Conservation (phyloP, 2,888 invertebrate species). For the Gryllus longicercus region DNA sequence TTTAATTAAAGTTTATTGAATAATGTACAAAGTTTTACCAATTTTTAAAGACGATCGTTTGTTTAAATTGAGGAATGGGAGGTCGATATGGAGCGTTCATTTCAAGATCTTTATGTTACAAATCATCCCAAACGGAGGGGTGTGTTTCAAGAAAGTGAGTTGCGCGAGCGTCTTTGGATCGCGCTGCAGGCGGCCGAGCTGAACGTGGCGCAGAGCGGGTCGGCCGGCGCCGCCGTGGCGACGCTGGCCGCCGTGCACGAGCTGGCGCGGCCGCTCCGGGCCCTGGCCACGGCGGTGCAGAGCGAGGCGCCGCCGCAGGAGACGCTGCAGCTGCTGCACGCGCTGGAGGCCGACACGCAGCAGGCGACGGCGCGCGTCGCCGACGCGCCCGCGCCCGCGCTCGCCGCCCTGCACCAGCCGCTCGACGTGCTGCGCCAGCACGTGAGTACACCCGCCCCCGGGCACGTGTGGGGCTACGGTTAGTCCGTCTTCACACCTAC, state of each 20-base stretch:
- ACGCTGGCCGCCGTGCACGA: constrained; percentile 5
- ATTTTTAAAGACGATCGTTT: too few species aligned
- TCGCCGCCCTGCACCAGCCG: neutral
- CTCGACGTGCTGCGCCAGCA: neutral
- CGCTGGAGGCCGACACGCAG: neutral
- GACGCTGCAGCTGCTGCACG: neutral
- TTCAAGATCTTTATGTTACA: too few species aligned
- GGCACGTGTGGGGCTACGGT: too few species aligned
- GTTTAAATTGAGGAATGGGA: too few species aligned
- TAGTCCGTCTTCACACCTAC: too few species aligned
- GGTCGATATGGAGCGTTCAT: too few species aligned
- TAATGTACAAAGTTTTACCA: too few species aligned
- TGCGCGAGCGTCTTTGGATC: too few species aligned
- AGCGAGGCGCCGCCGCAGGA: neutral
- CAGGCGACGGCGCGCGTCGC: neutral
- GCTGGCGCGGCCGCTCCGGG: neutral
- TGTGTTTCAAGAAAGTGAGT: too few species aligned
- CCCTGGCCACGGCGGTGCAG: neutral
- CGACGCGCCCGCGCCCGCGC: neutral
- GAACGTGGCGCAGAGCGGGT: neutral
- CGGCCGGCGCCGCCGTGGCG: neutral
- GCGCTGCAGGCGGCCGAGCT: neutral
- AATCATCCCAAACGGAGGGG: too few species aligned
- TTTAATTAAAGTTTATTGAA: too few species aligned
- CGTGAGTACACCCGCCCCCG: neutral